A percentile compares a stretch with the other conserved stretches of the same genome.
Conservation (phyloP, 2,888 invertebrate genomes). For the Eurois occulta region DNA sequence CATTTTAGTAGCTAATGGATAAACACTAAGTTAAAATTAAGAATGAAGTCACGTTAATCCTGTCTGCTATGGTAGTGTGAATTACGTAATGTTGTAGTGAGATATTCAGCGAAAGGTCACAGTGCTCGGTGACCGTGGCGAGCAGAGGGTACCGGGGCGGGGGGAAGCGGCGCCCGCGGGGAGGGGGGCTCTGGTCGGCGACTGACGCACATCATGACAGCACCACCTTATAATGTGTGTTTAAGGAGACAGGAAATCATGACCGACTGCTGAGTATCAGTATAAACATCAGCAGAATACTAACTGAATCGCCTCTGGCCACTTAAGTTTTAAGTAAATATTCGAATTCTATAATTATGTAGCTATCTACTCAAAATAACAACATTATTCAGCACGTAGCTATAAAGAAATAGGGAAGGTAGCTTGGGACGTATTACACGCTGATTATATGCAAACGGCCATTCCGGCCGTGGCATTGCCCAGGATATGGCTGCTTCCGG, state of each 20-base stretch:
- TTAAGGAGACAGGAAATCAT: conserved; percentile 68
- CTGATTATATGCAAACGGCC: conserved; percentile 64
- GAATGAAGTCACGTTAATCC: conserved; percentile 57
- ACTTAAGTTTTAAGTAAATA: conserved; percentile 18
- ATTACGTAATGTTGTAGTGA: conserved; percentile 81
- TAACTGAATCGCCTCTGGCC: conserved; percentile 37
- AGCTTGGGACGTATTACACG: conserved; percentile 34
- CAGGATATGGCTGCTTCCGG: conserved; percentile 88
- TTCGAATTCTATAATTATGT: not conserved
- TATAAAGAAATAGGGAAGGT: conserved; percentile 14
- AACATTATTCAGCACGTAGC: conserved; percentile 21
- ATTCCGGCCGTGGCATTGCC: conserved; percentile 73
- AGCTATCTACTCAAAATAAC: conserved; percentile 1
- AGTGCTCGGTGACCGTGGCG: conserved; percentile 88
- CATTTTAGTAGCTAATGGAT: conserved; percentile 39
- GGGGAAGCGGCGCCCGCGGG: conserved; percentile 49
- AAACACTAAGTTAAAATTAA: conserved; percentile 47
- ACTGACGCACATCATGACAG: conserved; percentile 71
- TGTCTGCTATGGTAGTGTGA: conserved; percentile 67
- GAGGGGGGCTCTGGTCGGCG: conserved; percentile 61
- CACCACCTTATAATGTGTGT: conserved; percentile 64
- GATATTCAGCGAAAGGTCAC: conserved; percentile 86
- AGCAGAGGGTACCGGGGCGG: conserved; percentile 71
- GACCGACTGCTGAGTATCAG: conserved; percentile 45
- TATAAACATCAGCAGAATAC: conserved; percentile 53